Evolutionary conservation across 2,113 vertebrate genomes (phyloP), one percentile per base, ranked within the genome.

Genomic region (Cepphus grylle): DNA sequence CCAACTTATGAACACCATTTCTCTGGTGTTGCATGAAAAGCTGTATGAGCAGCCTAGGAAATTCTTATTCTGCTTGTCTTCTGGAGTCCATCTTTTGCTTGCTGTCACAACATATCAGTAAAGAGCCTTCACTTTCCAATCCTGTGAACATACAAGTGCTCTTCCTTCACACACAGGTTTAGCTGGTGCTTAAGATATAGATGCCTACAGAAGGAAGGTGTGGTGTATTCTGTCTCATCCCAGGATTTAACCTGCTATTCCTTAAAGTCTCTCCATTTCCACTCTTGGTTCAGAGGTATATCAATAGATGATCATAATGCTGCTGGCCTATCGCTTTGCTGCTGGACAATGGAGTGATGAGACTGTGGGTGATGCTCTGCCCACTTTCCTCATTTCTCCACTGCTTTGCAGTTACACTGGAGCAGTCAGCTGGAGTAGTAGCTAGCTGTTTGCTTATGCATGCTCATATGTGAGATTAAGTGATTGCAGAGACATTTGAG

Each of bases 81-180:
- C 62, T 88, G 62, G 36, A 40, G 7, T 47, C 22, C 23, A 18
- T 52, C 30, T 76, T 63, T 16, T 65, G 12, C 27, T 90, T 47
- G 43, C 16, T 86, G 18, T 80, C 3, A 0, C 38, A 58, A 6
- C 0, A 0, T 14, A 42, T 2, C 7, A 13, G 15, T 58, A 26
- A 53, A 71, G 53, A 78, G 7, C 21, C 50, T 85, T 78, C 25
- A 5, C 21, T 55, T 55, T 32, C 20, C 62, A 34, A 4, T 38
- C 49, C 40, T 66, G 61, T 1, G 3, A 63, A 18, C 26, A 5
- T 20, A 8, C 5, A 42, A 6, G 23, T 29, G 11, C 6, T 80
- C 18, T 72, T 84, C 5, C 27, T 45, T 55, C 13, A 21, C 10
- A 11, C 3, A 1, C 11, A 15, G 32, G 30, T 77, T 36, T 69